Conservation (phyloP, 2,797 vertebrate species). For the Taeniopygia guttata region DNA sequence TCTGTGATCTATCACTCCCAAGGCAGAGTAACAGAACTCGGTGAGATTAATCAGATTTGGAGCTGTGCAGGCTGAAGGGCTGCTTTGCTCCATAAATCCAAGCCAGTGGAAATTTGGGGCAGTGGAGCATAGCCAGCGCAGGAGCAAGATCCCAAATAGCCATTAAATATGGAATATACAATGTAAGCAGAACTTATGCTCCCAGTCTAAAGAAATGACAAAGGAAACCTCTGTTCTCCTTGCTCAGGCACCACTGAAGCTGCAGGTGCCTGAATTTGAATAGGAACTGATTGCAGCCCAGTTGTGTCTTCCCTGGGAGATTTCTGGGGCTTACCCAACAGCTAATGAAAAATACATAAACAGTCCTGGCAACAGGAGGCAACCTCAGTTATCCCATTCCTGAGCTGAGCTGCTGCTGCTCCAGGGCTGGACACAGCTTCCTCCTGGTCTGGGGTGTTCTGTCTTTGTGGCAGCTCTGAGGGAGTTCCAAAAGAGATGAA, state of each 20-base stretch:
- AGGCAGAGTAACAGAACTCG: not conserved
- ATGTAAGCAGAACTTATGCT: not conserved
- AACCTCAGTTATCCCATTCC: not conserved
- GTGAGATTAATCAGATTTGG: not conserved
- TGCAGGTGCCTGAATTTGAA: not conserved
- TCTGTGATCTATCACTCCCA: not conserved
- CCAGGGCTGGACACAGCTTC: not conserved
- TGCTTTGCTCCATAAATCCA: slow-evolving; percentile 11
- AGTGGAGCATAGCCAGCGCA: not conserved
- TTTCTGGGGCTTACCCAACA: not conserved
- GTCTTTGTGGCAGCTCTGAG: not conserved
- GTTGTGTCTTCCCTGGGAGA: not conserved
- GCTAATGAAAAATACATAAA: not conserved
- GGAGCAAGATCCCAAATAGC: not conserved
- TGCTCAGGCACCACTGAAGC: not conserved
- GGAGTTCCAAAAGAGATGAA: not conserved
- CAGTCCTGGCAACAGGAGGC: not conserved
- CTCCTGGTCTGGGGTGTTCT: not conserved
- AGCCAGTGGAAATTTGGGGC: not conserved
- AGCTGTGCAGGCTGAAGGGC: not conserved
- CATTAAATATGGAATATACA: not conserved
- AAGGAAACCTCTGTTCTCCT: not conserved
- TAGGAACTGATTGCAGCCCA: not conserved
- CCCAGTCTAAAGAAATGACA: not conserved
- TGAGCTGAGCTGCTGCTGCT: not conserved